Evolutionary conservation across 2,888 invertebrate genomes (phyloP), one percentile per base, ranked within the genome.

Genomic region (Schizaphis graminum): DNA sequence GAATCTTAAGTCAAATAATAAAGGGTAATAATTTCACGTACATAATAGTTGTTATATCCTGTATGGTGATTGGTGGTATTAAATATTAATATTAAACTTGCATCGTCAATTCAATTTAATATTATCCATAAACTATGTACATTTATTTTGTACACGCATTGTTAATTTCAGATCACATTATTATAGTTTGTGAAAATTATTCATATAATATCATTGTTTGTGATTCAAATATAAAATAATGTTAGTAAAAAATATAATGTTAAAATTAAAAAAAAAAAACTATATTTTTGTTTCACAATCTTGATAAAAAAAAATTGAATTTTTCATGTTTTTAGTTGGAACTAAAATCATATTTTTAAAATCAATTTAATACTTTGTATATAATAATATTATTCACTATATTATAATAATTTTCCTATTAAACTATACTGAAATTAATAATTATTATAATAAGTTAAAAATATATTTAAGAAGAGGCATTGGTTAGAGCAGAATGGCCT

Each of bases 41-140:
- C 44, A 86, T 85, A 91, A 91, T 35, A 57, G 85, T 91, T 85
- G 21, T 77, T 91, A 77, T 49, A 49, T 91, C 41, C 49, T 77
- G 11, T 13, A 67, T 41, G 16, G 35, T 16, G 91, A 35, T 35
- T 41, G 16, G 35, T 16, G 91, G 35, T 35, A 35, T 77, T 77
- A 77, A 77, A 77, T 77, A 77, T 90, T 90, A 49, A 91, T 84
- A 77, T 53, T 53, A 91, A 91, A 84, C 91, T 77, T 77, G 44
- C 53, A 53, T 91, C 53, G 77, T 91, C 41, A 53, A 91, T 53
- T 91, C 77, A 53, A 77, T 91, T 91, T 91, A 77, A 91, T 91
- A 91, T 91, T 49, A 35, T 49, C 77, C 67, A 49, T 49, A 91
- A 49, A 49, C 49, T 77, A 77, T 35, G 26, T n/a, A 44, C 49